Percentiles rank a stretch among this genome's conserved stretches.
Evolutionary conservation across 1,140 invertebrate genomes (phyloP).

Genomic region (Drosophila setifemur): DNA sequence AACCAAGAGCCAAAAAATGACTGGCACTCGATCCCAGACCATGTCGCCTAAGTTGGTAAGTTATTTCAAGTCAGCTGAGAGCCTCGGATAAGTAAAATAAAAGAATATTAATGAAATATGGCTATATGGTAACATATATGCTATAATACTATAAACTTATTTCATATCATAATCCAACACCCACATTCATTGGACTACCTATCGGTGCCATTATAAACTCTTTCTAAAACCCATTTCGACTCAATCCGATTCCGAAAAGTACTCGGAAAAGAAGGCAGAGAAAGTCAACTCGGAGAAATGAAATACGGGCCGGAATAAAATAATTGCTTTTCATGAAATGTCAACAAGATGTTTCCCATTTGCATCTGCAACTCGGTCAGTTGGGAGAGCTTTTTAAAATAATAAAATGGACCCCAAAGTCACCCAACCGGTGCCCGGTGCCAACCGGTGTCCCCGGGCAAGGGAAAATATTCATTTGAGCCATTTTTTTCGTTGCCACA

Average conservation of each 20-base stretch:
- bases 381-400: not conserved
- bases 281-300: too few species aligned
- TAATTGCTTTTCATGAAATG: not conserved
- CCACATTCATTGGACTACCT: too few species aligned
- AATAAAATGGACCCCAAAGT: not conserved
- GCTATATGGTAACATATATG: too few species aligned
- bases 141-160: too few species aligned
- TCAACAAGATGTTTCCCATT: not conserved
- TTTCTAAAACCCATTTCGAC: too few species aligned
- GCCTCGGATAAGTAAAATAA: slow-evolving; percentile 49
- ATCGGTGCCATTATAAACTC: too few species aligned
- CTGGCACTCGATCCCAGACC: slow-evolving; percentile 7
- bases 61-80: slow-evolving; percentile 54
- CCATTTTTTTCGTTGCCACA: not conserved
- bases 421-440: too few species aligned
- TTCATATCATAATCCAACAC: too few species aligned
- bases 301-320: not conserved
- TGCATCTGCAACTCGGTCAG: not conserved
- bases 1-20: slow-evolving; percentile 3
- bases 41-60: slow-evolving; percentile 22
- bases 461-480: not conserved
- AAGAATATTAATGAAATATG: slow-evolving; percentile 12
- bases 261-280: too few species aligned
- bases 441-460: not conserved
- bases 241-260: too few species aligned